Percentiles rank a stretch among this genome's conserved stretches.
Conservation (phyloP, 2,888 invertebrate species). For the Malachius bipustulatus region DNA sequence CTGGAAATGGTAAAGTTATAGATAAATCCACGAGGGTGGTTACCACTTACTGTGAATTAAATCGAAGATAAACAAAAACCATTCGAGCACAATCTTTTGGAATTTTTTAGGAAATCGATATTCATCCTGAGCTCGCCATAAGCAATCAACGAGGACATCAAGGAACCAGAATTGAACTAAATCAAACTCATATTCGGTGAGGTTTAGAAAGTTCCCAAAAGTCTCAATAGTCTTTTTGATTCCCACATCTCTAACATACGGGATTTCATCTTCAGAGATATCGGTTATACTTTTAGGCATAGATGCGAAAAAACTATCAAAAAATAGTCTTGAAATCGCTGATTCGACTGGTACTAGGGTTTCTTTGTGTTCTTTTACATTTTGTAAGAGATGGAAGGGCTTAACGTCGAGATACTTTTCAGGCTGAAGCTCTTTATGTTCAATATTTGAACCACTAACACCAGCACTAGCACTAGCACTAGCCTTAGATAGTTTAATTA, state of each 20-base stretch:
- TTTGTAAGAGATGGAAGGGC: no score
- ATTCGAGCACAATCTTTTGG: conserved; percentile 31
- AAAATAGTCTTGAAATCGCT: no score
- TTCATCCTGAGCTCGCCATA: conserved; percentile 35
- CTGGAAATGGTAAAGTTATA: conserved; percentile 17
- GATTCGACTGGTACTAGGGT: no score
- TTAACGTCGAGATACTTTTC: no score
- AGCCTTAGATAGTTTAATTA: no score
- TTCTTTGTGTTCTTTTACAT: no score
- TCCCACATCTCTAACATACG: conserved; percentile 29
- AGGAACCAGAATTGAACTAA: conserved; percentile 35
- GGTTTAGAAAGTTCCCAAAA: conserved; percentile 27
- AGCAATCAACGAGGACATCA: conserved; percentile 33
- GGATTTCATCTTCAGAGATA: no score
- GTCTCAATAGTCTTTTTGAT: conserved; percentile 27
- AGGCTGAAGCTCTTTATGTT: no score
- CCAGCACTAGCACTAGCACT: no score
- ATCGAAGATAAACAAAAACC: conserved; percentile 32
- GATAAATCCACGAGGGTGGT: background rate
- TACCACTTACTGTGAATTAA: conserved; percentile 27
- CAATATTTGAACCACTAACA: no score
- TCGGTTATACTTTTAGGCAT: no score
- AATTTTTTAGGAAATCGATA: conserved; percentile 28
- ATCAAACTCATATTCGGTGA: conserved; percentile 27
- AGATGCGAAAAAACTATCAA: no score